Conservation (phyloP, 2,888 invertebrate genomes). For the Anaspis maculata region DNA sequence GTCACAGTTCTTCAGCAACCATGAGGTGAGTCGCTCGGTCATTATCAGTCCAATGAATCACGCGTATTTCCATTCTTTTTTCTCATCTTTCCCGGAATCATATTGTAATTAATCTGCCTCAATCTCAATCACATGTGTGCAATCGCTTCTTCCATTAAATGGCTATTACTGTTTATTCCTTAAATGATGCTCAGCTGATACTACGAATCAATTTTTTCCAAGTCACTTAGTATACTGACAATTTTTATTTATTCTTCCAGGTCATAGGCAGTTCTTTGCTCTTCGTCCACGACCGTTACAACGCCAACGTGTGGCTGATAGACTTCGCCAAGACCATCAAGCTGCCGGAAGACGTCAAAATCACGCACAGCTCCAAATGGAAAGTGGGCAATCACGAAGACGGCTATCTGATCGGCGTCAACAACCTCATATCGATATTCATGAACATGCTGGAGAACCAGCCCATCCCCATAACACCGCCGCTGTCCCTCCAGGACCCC, state of each 20-base stretch:
- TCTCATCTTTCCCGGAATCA: no score
- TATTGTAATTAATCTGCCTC: no score
- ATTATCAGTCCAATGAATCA: not conserved
- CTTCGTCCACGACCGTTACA: constrained; percentile 85
- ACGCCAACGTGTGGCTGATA: constrained; percentile 92
- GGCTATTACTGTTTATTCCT: no score
- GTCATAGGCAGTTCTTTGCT: constrained; percentile 90
- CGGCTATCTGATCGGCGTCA: constrained; percentile 86
- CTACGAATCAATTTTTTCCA: no score
- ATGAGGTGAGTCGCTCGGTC: constrained; percentile 72
- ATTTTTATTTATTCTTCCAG: no score
- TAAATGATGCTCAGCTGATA: no score
- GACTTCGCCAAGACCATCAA: constrained; percentile 94
- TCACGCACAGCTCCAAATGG: constrained; percentile 80
- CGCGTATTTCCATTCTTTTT: no score
- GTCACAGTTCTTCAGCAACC: constrained; percentile 83
- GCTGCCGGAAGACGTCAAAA: constrained; percentile 63
- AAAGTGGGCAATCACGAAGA: constrained; percentile 94
- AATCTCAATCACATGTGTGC: no score
- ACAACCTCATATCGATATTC: constrained; percentile 83
- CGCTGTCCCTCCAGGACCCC: constrained; percentile 30
- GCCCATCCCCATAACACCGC: constrained; percentile 35
- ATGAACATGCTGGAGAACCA: constrained; percentile 50
- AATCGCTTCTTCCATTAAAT: no score
- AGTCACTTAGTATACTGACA: no score